Percentiles rank a stretch among this genome's conserved stretches.
Evolutionary conservation across 2,113 vertebrate species (phyloP).

Genomic region (Scomber japonicus): DNA sequence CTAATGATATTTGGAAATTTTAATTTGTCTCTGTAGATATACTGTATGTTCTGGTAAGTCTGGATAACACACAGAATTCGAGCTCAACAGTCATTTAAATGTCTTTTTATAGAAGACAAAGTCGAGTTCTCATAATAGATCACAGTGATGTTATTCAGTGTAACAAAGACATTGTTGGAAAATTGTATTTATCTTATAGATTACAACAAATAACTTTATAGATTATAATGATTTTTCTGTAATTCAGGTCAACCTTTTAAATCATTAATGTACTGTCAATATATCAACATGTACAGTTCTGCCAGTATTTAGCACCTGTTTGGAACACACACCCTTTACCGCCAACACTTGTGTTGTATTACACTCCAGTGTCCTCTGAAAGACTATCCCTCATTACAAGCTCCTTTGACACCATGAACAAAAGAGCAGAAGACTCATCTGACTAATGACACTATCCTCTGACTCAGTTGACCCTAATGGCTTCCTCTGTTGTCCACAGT

Average conservation of each 20-base stretch:
- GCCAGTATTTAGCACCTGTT: conserved; percentile 60
- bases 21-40: neutral
- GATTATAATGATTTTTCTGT: neutral
- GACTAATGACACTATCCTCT: conserved; percentile 62
- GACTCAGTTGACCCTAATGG: conserved; percentile 33
- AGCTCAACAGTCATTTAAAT: neutral
- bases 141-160: too few relatives aligned
- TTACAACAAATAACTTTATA: neutral
- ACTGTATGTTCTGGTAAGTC: neutral
- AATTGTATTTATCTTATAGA: too few relatives aligned
- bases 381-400: conserved; percentile 76
- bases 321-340: conserved; percentile 35
- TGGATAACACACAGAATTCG: neutral
- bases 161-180: too few relatives aligned
- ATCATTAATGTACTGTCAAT: neutral
- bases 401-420: conserved; percentile 71
- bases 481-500: conserved; percentile 45
- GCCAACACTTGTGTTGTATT: conserved; percentile 61
- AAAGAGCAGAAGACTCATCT: conserved; percentile 62
- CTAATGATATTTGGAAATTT: too few relatives aligned
- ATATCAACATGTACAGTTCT: conserved; percentile 20
- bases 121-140: too few relatives aligned
- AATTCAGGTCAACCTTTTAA: neutral
- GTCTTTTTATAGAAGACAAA: too few relatives aligned
- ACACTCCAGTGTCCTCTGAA: conserved; percentile 42